Percentiles rank a stretch among this genome's conserved stretches.
Conservation (phyloP, 2,888 invertebrate genomes). For the Drosophila pullipes region DNA sequence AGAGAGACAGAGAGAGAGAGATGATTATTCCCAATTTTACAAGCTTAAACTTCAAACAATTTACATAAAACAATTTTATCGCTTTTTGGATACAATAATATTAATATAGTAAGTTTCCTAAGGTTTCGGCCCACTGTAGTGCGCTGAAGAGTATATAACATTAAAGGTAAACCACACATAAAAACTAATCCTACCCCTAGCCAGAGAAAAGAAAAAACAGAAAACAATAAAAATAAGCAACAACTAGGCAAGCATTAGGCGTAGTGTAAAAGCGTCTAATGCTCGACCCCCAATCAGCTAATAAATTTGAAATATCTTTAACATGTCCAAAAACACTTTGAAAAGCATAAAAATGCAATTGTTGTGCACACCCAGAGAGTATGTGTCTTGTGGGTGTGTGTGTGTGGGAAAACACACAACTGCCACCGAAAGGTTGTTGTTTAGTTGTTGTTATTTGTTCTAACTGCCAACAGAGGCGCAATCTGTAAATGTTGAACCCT, state of each 20-base stretch:
- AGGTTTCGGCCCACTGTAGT: slow-evolving; percentile 36
- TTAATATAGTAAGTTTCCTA: neutral
- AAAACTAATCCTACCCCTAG: slow-evolving; percentile 31
- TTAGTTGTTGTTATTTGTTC: slow-evolving; percentile 31
- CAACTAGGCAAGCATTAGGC: slow-evolving; percentile 33
- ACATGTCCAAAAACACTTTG: slow-evolving; percentile 74
- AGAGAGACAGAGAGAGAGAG: neutral
- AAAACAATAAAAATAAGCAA: slow-evolving; percentile 34
- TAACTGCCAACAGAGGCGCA: slow-evolving; percentile 58
- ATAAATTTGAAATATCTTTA: slow-evolving; percentile 55
- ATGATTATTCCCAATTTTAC: neutral
- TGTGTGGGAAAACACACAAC: slow-evolving; percentile 42
- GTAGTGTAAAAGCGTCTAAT: slow-evolving; percentile 13
- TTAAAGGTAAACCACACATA: slow-evolving; percentile 25
- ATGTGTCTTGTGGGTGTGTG: neutral
- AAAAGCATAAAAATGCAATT: slow-evolving; percentile 74
- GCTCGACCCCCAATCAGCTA: slow-evolving; percentile 43
- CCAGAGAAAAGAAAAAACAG: slow-evolving; percentile 9
- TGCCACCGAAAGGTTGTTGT: slow-evolving; percentile 22
- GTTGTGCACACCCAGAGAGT: slow-evolving; percentile 35
- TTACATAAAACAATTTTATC: neutral
- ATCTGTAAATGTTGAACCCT: slow-evolving; percentile 36
- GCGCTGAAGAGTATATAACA: slow-evolving; percentile 41
- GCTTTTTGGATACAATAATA: neutral
- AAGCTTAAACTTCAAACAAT: neutral